These are phyloP conservation scores for Astatotilapia flaviijosephi DNA, from an alignment of 2,113 vertebrate genomes.

Conservation along the genomic window DNA sequence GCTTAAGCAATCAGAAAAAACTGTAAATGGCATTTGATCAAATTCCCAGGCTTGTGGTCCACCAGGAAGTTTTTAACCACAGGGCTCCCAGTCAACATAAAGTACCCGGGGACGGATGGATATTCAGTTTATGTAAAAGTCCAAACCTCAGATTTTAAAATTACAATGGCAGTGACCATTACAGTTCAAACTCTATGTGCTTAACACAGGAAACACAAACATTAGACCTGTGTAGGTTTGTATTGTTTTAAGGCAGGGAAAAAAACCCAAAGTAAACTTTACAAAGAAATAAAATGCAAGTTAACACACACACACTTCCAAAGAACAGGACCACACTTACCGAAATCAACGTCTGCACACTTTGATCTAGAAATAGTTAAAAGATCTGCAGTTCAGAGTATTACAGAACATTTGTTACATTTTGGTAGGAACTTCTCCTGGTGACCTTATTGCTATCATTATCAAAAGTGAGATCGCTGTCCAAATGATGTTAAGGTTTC, in stretches of 20 bases:
- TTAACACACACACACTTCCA: not conserved
- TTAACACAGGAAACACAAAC: not conserved
- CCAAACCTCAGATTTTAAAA: not conserved
- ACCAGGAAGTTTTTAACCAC: not conserved
- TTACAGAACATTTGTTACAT: not conserved
- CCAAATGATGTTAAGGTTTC: not conserved
- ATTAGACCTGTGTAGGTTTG: not conserved
- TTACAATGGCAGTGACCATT: not conserved
- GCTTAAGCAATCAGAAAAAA: no score
- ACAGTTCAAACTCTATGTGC: not conserved
- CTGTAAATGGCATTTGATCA: not conserved
- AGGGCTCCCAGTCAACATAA: not conserved
- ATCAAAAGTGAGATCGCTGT: not conserved
- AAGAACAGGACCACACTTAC: not conserved
- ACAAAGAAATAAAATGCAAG: not conserved
- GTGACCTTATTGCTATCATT: not conserved
- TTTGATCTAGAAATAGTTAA: not conserved
- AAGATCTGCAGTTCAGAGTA: not conserved
- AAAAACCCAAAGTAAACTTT: not conserved
- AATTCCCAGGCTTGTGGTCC: not conserved
- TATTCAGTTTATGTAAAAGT: not conserved
- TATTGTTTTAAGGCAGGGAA: not conserved
- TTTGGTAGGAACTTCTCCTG: not conserved
- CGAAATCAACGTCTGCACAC: not conserved
- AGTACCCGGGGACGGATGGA: not conserved